phyloP scores from a whole-genome alignment of 2,113 vertebrate genomes.

The Heterotilapia buettikoferi region DNA sequence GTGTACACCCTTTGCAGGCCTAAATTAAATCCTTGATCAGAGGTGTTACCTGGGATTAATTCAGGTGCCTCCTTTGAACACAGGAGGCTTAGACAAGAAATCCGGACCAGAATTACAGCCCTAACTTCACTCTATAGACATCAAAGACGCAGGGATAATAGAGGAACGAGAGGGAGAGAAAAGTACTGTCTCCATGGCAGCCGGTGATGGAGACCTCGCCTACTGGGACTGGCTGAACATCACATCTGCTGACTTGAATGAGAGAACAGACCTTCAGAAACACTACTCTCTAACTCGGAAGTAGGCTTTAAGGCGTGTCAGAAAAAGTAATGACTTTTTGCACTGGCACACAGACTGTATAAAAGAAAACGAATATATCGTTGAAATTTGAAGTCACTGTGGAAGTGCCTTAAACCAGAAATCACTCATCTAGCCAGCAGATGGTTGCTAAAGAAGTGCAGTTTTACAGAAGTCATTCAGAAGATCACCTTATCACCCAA shows the following conservation, averaged over 20 bases:
- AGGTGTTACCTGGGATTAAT: slow-evolving; percentile 65
- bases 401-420: not conserved
- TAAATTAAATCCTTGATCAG: slow-evolving; percentile 67
- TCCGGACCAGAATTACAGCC: slow-evolving; percentile 7
- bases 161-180: not conserved
- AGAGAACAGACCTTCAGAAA: not conserved
- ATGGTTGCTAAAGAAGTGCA: not conserved
- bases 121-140: not conserved
- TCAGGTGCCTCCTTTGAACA: slow-evolving; percentile 29
- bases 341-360: not conserved
- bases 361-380: not conserved
- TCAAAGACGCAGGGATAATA: slow-evolving; percentile 29
- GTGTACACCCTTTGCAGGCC: slow-evolving; percentile 39
- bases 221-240: not conserved
- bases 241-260: not conserved
- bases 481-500: not conserved
- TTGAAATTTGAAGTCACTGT: not conserved
- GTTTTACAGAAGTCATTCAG: not conserved
- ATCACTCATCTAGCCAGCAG: not conserved
- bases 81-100: slow-evolving; percentile 13
- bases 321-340: not conserved
- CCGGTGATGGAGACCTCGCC: slow-evolving; percentile 10
- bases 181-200: slow-evolving; percentile 34
- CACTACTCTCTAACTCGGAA: not conserved
- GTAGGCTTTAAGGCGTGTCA: not conserved